Base-by-base conservation (phyloP, 1,140 invertebrate genomes). In the Drosophila pachea region DNA sequence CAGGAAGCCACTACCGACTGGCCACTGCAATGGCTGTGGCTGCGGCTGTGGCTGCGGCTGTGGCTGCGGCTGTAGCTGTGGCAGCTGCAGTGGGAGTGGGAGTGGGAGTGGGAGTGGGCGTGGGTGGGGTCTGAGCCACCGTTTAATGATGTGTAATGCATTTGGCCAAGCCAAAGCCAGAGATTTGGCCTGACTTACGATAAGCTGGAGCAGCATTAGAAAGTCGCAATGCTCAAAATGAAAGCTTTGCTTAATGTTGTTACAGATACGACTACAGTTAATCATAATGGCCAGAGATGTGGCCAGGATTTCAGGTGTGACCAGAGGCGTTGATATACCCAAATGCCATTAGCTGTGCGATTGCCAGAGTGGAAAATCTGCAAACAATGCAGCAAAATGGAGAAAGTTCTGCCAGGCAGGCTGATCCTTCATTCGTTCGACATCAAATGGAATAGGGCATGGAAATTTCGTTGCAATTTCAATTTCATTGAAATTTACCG, bases 141-240 rank as follows among this genome's bases (percentile, higher is more conserved):
- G 58, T 47, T 53, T 73, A 73, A 73, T 73, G 70, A 73, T 69
- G 70, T 73, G 70, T 59, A 73, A 69, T 64, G 22, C 22, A 58
- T 62, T 72, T 62, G 65, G 45, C 45, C 35, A 50, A 65, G 45
- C 9, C 29, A 50, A 38, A 22, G 22, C 22, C 22, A 22, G 36
- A 59, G 48, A 56, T 56, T 49, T 14, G 11, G 12, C 12, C 48
- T 50, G 49, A 12, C 50, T n/a, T 45, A 9, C 11, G 9, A 47
- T 38, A 35, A 61, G 56, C 22, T 22, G 42, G 42, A 47, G 43
- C 43, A 59, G 60, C 67, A 69, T 70, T 70, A 66, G 68, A 70
- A 70, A 70, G 68, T 70, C 45, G 42, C 38, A 43, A 66, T 62
- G 62, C 52, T 11, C 6, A 12, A 11, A 12, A 36, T 9, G 35